These are phyloP conservation scores for Umimayanthus kanabou DNA, from an alignment of 92 coral and sea anemone genomes.

Conservation along the genomic window DNA sequence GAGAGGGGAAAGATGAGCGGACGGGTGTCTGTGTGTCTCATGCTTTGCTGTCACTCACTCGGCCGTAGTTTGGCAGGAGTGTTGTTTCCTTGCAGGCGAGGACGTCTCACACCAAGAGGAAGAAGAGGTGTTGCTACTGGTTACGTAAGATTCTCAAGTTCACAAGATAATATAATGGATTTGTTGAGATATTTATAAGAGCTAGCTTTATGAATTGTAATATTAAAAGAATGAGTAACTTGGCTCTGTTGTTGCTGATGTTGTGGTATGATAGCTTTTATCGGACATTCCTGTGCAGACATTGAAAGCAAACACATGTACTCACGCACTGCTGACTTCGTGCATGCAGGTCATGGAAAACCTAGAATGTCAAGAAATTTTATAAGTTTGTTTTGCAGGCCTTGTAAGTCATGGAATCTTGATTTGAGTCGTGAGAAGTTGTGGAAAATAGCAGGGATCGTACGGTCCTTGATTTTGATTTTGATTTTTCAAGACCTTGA, in stretches of 20 bases:
- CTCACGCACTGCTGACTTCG: no score
- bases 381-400: no score
- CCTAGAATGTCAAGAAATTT: no score
- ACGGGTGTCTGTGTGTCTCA: conserved; percentile 21
- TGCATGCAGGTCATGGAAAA: no score
- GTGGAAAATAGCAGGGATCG: no score
- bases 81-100: conserved; percentile 43
- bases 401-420: no score
- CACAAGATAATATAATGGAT: conserved; percentile 11
- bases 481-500: no score
- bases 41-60: conserved; percentile 42
- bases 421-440: no score
- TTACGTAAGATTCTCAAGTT: conserved; percentile 31
- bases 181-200: conserved; percentile 17
- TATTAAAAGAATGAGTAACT: not conserved
- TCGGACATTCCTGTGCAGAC: not conserved
- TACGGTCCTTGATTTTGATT: no score
- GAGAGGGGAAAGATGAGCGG: not conserved
- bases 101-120: not conserved
- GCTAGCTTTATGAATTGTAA: not conserved
- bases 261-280: not conserved
- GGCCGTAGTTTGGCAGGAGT: conserved; percentile 37
- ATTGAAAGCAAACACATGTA: not conserved
- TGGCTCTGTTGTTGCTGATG: not conserved
- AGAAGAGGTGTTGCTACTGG: conserved; percentile 7